These are phyloP conservation scores for Pogonomyrmex californicus DNA, from an alignment of 1,140 invertebrate species.

Conservation along the genomic window DNA sequence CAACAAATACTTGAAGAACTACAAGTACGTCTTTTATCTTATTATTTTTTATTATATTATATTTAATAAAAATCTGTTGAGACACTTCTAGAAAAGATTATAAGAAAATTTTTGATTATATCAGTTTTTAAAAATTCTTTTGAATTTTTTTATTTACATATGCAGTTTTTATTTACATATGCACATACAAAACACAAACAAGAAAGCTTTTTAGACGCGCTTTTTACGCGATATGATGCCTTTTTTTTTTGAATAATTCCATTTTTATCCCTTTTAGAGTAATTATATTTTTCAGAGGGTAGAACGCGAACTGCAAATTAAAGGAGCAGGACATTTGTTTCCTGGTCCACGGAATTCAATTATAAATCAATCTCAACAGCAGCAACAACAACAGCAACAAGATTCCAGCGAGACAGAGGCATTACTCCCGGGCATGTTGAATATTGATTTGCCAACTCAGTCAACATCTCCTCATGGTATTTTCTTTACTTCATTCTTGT, in stretches of 20 bases:
- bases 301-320: slow-evolving; percentile 91
- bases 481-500: not conserved
- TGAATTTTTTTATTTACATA: not conserved
- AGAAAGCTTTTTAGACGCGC: not conserved
- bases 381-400: slow-evolving; percentile 76
- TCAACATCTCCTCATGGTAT: slow-evolving; percentile 62
- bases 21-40: slow-evolving; percentile 86
- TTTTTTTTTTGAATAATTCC: not conserved
- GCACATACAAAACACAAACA: not conserved
- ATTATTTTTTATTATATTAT: not conserved
- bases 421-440: slow-evolving; percentile 82
- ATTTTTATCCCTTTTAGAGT: slow-evolving; percentile 50
- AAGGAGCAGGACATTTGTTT: slow-evolving; percentile 87
- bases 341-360: slow-evolving; percentile 75
- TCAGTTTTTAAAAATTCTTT: not conserved
- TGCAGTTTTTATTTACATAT: not conserved
- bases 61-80: not conserved
- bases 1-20: slow-evolving; percentile 93
- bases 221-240: not conserved
- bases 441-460: slow-evolving; percentile 80
- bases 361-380: slow-evolving; percentile 64
- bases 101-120: not conserved
- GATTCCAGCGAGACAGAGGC: slow-evolving; percentile 78
- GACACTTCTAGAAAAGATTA: not conserved
- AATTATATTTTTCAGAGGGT: slow-evolving; percentile 87